These are phyloP conservation scores for Stenodema calcarata DNA, from an alignment of 2,888 invertebrate species.

Conservation along the genomic window DNA sequence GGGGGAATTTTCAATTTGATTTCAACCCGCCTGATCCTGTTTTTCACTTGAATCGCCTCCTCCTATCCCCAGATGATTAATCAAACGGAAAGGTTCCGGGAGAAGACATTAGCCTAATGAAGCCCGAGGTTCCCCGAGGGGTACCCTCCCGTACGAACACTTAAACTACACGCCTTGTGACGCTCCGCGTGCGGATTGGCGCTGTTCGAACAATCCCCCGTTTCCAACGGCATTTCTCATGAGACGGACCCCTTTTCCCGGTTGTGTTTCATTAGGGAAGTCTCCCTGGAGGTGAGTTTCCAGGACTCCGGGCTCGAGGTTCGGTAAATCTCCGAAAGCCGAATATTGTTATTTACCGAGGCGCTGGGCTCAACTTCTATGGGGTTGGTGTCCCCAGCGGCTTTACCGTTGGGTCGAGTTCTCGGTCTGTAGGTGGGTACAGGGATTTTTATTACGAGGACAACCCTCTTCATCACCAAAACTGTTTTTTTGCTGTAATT, in stretches of 20 bases:
- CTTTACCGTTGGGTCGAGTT: neutral
- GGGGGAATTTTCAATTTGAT: neutral
- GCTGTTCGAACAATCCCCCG: neutral
- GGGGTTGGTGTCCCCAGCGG: neutral
- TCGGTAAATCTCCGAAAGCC: neutral
- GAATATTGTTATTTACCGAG: neutral
- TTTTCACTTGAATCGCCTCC: neutral
- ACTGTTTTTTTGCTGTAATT: too few relatives aligned
- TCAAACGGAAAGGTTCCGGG: neutral
- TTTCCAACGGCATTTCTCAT: neutral
- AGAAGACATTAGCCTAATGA: constrained; percentile 36
- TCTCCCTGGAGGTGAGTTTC: neutral
- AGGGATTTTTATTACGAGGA: too few relatives aligned
- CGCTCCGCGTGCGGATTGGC: neutral
- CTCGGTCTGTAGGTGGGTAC: neutral
- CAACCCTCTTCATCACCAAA: too few relatives aligned
- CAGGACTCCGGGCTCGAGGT: neutral
- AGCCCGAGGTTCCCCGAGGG: neutral
- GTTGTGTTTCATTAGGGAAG: neutral
- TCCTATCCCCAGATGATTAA: constrained; percentile 15
- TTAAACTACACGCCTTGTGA: neutral
- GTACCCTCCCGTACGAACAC: neutral
- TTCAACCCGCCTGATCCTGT: neutral
- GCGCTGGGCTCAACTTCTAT: neutral
- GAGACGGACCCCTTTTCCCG: neutral